Percentiles rank a stretch among this genome's conserved stretches.
Conservation (phyloP, 2,888 invertebrate genomes). For the Dusona sp. region DNA sequence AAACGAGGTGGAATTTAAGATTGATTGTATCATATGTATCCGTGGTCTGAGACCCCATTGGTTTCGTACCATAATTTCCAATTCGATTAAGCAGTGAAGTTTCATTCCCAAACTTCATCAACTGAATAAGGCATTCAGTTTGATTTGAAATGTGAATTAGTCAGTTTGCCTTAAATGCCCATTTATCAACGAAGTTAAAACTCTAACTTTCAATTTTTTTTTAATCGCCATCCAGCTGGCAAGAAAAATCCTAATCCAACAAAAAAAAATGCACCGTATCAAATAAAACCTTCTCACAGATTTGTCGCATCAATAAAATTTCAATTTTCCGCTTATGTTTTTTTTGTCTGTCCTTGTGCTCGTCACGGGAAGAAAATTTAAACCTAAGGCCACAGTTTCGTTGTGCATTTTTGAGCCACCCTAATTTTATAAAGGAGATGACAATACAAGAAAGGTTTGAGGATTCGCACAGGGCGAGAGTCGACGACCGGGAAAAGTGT, state of each 20-base stretch:
- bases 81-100: background rate
- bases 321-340: conserved; percentile 40
- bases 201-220: conserved; percentile 20
- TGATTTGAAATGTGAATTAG: background rate
- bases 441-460: conserved; percentile 45
- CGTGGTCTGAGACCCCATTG: background rate
- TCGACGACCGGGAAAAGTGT: conserved; percentile 24
- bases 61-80: background rate
- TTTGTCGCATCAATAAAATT: conserved; percentile 24
- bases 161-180: background rate
- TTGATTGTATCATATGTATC: background rate
- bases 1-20: background rate
- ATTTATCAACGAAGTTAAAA: conserved; percentile 33
- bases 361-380: conserved; percentile 2
- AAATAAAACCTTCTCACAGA: conserved; percentile 1
- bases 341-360: background rate
- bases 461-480: conserved; percentile 39
- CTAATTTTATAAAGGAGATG: conserved; percentile 46
- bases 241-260: background rate
- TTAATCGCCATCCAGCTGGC: background rate
- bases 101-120: too few relatives aligned
- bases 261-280: background rate
- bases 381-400: conserved; percentile 14
- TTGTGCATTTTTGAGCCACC: conserved; percentile 22
- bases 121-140: background rate